Evolutionary conservation across 1,140 invertebrate species (phyloP), one percentile per base, ranked within the genome.

Genomic region (Amyelois transitella): DNA sequence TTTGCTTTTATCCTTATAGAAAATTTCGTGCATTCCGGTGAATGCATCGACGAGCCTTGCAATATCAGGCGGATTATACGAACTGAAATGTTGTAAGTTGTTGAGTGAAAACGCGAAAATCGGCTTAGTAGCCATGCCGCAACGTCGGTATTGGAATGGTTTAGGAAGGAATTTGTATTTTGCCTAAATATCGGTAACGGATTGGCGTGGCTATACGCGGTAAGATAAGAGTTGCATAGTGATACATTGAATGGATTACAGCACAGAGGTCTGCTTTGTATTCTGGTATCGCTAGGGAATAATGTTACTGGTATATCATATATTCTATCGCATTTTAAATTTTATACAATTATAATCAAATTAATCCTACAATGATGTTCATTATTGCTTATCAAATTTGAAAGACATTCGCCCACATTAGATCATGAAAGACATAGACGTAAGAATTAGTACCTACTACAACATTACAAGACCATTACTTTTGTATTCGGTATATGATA

Each of bases 1-100:
- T 88, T 86, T 86, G 83, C 85, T 86, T 85, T 85, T 86, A 86
- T 86, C 77, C 82, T 85, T 88, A 86, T 88, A 86, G 85, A 88
- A 85, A 86, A 88, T 86, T 86, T 86, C 74, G 83, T 85, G 83
- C 81, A 86, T 80, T 76, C 74, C 76, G 78, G 72, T 83, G 82
- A 85, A 86, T 86, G 82, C 82, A 81, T 73, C 78, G 74, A 68
- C 71, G 74, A 68, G 80, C 77, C 81, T 83, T 86, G 80, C 85
- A 88, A 88, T 88, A 88, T 88, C 80, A 78, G 72, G 63, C 59
- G 82, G 82, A 86, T 85, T 85, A 88, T 83, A 75, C 76, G 64
- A 63, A 71, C 73, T 74, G 77, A 79, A 88, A 88, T 66, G 82
- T 64, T 77, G 70, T 86, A 85, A 80, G 69, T 72, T 76, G 61